phyloP scores from a whole-genome alignment of 2,113 vertebrate genomes.

The Crotalus viridis region DNA sequence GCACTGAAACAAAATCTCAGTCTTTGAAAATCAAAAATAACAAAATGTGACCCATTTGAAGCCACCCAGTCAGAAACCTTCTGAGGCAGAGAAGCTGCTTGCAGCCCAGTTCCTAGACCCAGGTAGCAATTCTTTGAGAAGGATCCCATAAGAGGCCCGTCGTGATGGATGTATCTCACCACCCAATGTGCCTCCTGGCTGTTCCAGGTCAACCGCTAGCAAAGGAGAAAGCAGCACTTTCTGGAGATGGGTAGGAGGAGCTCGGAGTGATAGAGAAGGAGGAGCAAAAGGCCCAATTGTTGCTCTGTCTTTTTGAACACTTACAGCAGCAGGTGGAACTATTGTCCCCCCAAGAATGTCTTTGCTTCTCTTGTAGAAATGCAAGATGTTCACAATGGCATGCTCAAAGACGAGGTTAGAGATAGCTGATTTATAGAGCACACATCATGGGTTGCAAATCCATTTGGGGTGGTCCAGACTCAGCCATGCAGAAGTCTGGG shows the following conservation, averaged over 20 bases:
- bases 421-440: slow-evolving; percentile 57
- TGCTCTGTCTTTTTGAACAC: background rate
- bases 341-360: slow-evolving; percentile 1
- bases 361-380: slow-evolving; percentile 30
- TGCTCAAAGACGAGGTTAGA: slow-evolving; percentile 28
- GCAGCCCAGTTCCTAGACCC: background rate
- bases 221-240: background rate
- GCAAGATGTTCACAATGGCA: background rate
- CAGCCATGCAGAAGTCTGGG: slow-evolving; percentile 52
- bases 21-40: background rate
- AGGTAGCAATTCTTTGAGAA: background rate
- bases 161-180: rapidly evolving
- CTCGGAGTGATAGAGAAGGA: background rate
- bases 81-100: background rate
- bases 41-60: rapidly evolving
- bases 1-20: background rate
- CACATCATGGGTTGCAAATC: slow-evolving; percentile 27
- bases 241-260: background rate
- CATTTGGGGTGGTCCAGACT: slow-evolving; percentile 52
- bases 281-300: background rate
- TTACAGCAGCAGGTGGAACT: background rate
- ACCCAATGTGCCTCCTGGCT: too few relatives aligned
- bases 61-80: background rate
- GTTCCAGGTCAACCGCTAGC: background rate
- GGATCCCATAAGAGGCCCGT: background rate